Percentiles rank a stretch among this genome's conserved stretches.
Conservation (phyloP, 2,888 invertebrate species). For the Drosophila histrio region DNA sequence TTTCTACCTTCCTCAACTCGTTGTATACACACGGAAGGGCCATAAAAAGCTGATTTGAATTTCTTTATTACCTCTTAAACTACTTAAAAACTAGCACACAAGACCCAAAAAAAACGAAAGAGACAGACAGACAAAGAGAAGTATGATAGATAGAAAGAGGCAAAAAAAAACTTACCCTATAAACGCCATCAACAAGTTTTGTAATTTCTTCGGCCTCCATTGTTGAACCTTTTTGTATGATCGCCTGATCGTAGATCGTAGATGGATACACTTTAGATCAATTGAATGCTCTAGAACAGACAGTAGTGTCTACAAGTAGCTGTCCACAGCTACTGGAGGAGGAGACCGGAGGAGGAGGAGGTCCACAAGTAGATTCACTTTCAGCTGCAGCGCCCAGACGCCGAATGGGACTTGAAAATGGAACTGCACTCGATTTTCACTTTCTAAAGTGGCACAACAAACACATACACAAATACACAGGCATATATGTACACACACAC, state of each 20-base stretch:
- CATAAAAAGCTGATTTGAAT: slow-evolving; percentile 40
- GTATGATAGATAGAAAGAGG: not conserved
- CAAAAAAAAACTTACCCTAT: slow-evolving; percentile 88
- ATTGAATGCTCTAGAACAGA: slow-evolving; percentile 1
- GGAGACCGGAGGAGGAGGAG: slow-evolving; percentile 12
- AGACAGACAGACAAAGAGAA: not conserved
- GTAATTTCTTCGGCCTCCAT: slow-evolving; percentile 94
- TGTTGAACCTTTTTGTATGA: slow-evolving; percentile 46
- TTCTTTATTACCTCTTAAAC: slow-evolving; percentile 35
- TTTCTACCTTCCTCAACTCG: slow-evolving; percentile 14
- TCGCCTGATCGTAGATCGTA: slow-evolving; percentile 15
- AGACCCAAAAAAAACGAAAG: slow-evolving; percentile 6
- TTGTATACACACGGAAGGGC: slow-evolving; percentile 7
- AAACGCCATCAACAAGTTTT: slow-evolving; percentile 95
- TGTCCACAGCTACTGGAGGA: slow-evolving; percentile 35
- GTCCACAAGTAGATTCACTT: slow-evolving; percentile 65
- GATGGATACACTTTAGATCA: slow-evolving; percentile 12
- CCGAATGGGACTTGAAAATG: slow-evolving; percentile 35
- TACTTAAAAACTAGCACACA: slow-evolving; percentile 39
- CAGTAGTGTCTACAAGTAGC: slow-evolving; percentile 17
- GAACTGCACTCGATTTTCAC: slow-evolving; percentile 74
- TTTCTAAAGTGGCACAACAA: slow-evolving; percentile 74
- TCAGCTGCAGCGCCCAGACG: slow-evolving; percentile 57
- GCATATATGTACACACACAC: slow-evolving; percentile 2
- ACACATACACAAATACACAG: slow-evolving; percentile 14